Base-by-base conservation (phyloP, 2,888 invertebrate genomes). In the Cataglyphis altisquamis region DNA sequence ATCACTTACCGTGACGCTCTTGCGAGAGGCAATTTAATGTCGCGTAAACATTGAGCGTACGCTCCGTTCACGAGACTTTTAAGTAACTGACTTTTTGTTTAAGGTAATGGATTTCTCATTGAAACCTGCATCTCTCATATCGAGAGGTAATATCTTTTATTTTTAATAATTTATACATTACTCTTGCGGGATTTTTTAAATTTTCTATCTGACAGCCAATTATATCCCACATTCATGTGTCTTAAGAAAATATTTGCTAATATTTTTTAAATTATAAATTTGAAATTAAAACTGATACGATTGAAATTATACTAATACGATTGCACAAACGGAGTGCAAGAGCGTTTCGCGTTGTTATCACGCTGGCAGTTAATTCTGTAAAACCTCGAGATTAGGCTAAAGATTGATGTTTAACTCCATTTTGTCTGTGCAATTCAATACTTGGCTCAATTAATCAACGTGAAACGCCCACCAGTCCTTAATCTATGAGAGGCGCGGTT, bases 401-500 rank as follows among this genome's bases (percentile, higher is more conserved):
- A 72, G 78, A 80, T 80, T 72, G 60, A 72, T 80, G 78, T 45
- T 80, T 36, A 60, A 72, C 45, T 72, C 73, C 73, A 80, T 72
- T 72, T 80, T 72, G 45, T 80, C 12, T 60, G n/a, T 52, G 32
- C 45, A 72, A 72, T 72, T 80, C 78, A 60, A 80, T 80, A 80
- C 73, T 45, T 45, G 73, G 60, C 45, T 72, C 78, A 80, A 80
- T 80, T 80, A 80, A 80, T 80, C 78, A 80, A 80, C 73, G 45
- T 72, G 60, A 60, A 78, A 80, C 60, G 78, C 32, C 78, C 67
- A 67, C 55, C 45, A 39, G 60, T n/a, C 68, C 60, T 80, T 80
- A 80, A 80, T 80, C 73, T 80, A 60, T 60, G 78, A 80, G 78
- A 80, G 73, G 78, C 60, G 78, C 78, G 78, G 78, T 72, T 60